phyloP scores from a whole-genome alignment of 2,113 vertebrate species.

The Corythornis vintsioides region DNA sequence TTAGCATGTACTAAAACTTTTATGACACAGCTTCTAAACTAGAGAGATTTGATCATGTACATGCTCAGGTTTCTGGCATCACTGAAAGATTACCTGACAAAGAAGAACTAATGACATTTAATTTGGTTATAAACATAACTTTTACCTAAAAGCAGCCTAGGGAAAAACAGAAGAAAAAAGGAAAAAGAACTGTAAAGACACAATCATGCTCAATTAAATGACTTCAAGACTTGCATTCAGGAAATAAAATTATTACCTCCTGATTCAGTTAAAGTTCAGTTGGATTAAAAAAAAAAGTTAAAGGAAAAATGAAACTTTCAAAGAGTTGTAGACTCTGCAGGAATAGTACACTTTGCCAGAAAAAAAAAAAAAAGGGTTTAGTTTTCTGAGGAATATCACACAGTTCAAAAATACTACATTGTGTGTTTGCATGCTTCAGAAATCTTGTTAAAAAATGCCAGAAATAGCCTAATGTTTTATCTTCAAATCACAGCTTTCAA shows the following conservation, averaged over 20 bases:
- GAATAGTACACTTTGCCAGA: accelerated
- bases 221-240: background rate
- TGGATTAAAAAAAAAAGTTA: background rate
- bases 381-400: background rate
- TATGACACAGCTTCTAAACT: constrained; percentile 14
- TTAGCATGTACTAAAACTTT: background rate
- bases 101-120: background rate
- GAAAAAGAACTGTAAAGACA: background rate
- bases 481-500: background rate
- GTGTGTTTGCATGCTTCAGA: background rate
- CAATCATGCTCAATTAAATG: background rate
- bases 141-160: background rate
- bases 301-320: background rate
- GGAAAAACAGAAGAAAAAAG: background rate
- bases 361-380: background rate
- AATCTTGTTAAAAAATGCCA: background rate
- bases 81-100: background rate
- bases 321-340: background rate
- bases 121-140: background rate
- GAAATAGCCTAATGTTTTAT: background rate
- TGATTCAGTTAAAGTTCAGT: background rate
- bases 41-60: background rate
- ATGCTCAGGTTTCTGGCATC: background rate
- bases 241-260: background rate
- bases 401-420: background rate